Evolutionary conservation across 2,113 vertebrate species (phyloP).

Genomic region (Scatophagus argus): DNA sequence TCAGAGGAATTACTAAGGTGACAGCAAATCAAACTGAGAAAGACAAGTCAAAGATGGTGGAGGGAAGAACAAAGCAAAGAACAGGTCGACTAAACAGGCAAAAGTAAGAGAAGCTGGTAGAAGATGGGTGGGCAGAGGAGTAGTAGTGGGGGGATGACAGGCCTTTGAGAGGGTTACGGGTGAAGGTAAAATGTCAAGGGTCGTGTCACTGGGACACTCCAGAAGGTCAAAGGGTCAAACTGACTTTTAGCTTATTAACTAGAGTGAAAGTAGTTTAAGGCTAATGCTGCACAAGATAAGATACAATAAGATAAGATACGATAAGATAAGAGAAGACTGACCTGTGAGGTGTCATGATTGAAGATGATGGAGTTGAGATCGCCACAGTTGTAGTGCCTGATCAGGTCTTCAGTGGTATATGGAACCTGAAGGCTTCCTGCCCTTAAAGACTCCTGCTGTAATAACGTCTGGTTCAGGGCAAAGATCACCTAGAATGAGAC

Average conservation of each 20-base stretch:
- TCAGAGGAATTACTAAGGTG: neutral
- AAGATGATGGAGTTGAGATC: conserved; percentile 93
- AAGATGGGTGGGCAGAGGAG: neutral
- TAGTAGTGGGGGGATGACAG: conserved; percentile 25
- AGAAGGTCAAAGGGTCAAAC: conserved; percentile 60
- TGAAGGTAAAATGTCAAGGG: conserved; percentile 61
- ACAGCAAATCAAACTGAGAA: neutral
- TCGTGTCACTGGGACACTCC: conserved; percentile 60
- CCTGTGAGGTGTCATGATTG: conserved; percentile 90
- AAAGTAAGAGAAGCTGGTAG: neutral
- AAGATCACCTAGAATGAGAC: conserved; percentile 86
- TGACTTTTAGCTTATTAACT: conserved; percentile 58
- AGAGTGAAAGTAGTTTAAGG: conserved; percentile 27
- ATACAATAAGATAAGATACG: neutral
- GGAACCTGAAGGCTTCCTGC: conserved; percentile 88
- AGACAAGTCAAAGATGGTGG: neutral
- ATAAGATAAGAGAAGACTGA: conserved; percentile 55
- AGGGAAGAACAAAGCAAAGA: neutral
- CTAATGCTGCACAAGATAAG: neutral
- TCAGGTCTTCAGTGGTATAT: conserved; percentile 90
- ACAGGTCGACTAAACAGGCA: conserved; percentile 18
- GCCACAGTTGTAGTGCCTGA: conserved; percentile 92
- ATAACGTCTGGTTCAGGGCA: conserved; percentile 92
- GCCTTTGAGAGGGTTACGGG: conserved; percentile 45
- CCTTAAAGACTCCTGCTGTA: conserved; percentile 90